Evolutionary conservation across 2,113 vertebrate genomes (phyloP).

Genomic region (Sclerurus mexicanus): DNA sequence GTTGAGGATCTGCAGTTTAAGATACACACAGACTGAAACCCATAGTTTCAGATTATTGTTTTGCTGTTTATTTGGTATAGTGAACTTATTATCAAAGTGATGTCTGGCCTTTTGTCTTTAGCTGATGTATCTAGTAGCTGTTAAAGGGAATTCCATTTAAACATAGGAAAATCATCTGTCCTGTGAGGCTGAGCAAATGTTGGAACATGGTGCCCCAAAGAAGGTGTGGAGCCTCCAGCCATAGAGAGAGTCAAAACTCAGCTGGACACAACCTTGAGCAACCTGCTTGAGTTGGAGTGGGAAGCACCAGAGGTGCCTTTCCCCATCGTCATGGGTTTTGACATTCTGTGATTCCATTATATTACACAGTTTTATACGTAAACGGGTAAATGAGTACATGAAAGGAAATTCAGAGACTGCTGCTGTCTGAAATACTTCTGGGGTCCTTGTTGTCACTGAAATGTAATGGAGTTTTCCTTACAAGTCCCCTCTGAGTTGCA

Average conservation of each 20-base stretch:
- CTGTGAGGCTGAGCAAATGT: not conserved
- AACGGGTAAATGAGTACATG: not conserved
- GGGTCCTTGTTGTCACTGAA: not conserved
- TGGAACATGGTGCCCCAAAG: not conserved
- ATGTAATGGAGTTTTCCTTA: not conserved
- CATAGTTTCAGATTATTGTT: not conserved
- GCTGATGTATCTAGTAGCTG: not conserved
- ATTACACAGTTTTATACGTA: not conserved
- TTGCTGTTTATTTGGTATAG: not conserved
- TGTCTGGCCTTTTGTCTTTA: not conserved
- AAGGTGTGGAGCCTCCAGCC: not conserved
- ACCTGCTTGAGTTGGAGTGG: not conserved
- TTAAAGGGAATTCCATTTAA: not conserved
- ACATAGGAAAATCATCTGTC: not conserved
- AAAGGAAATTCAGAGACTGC: not conserved
- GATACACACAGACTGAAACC: not conserved
- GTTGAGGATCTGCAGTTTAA: not conserved
- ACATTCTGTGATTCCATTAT: not conserved
- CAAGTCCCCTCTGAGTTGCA: not conserved
- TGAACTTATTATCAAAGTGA: not conserved
- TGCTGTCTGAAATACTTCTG: not conserved
- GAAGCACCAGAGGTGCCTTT: not conserved
- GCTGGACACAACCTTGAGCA: not conserved
- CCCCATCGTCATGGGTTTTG: not conserved
- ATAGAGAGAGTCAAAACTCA: not conserved